These are phyloP conservation scores for Phylloscopus trochilus DNA, from an alignment of 2,113 vertebrate species.

Conservation along the genomic window DNA sequence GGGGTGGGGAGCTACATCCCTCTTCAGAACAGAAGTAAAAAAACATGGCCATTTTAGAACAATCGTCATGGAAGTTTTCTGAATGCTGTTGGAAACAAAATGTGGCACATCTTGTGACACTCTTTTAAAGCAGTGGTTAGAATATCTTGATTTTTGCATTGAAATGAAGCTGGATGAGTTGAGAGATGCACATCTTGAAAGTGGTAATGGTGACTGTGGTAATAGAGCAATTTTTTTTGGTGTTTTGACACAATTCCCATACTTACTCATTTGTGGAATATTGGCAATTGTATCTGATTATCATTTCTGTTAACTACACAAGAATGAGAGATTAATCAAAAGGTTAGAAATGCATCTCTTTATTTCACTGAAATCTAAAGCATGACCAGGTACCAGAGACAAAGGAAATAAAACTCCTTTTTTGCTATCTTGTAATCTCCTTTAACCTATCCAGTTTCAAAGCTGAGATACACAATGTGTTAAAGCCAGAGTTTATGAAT, in stretches of 20 bases:
- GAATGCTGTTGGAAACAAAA: background rate
- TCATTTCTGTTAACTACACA: background rate
- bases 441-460: background rate
- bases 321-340: background rate
- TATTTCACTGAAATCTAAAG: background rate
- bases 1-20: fast-evolving
- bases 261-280: background rate
- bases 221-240: background rate
- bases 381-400: fast-evolving
- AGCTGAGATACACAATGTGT: background rate
- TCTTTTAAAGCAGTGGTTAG: background rate
- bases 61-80: background rate
- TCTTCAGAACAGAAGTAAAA: background rate
- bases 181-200: background rate
- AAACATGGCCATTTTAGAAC: background rate
- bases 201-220: fast-evolving
- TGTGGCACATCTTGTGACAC: background rate
- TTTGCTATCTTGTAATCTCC: background rate
- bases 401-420: background rate
- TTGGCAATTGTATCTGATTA: background rate
- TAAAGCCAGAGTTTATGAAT: background rate
- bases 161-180: background rate
- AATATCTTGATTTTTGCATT: background rate
- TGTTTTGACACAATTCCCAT: background rate
- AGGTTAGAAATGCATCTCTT: background rate